Percentiles rank a stretch among this genome's conserved stretches.
Evolutionary conservation across 2,113 vertebrate genomes (phyloP).

Genomic region (Salvelinus namaycush): DNA sequence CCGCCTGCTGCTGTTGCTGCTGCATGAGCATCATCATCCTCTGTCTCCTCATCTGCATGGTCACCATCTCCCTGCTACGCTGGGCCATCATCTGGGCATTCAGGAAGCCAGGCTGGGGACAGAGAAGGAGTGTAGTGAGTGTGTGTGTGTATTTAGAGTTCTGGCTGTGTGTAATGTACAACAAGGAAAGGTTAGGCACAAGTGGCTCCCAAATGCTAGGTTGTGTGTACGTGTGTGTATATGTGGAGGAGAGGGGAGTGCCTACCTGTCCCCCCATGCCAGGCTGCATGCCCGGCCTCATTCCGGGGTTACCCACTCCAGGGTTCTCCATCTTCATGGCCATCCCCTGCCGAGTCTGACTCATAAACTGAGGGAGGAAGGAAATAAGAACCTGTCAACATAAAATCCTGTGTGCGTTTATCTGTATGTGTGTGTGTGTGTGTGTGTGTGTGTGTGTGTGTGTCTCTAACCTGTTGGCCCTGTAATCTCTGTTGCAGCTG

Average conservation of each 20-base stretch:
- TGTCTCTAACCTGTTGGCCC: slow-evolving; percentile 87
- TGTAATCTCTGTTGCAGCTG: slow-evolving; percentile 97
- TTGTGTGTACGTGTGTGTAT: not conserved
- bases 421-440: not conserved
- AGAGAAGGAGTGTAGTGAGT: not conserved
- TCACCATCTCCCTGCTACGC: slow-evolving; percentile 89
- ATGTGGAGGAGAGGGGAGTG: not conserved
- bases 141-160: not conserved
- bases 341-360: slow-evolving; percentile 88
- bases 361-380: slow-evolving; percentile 84
- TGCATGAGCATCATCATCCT: slow-evolving; percentile 93
- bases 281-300: slow-evolving; percentile 83
- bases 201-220: not conserved
- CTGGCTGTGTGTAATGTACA: not conserved
- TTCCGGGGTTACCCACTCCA: slow-evolving; percentile 63
- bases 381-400: not conserved
- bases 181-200: not conserved
- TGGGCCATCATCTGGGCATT: slow-evolving; percentile 97
- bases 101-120: slow-evolving; percentile 84
- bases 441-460: not conserved
- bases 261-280: slow-evolving; percentile 81
- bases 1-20: slow-evolving; percentile 82
- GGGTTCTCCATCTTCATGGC: slow-evolving; percentile 90
- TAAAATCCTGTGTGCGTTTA: too few relatives aligned
- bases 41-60: slow-evolving; percentile 91